These are phyloP conservation scores for Phylloscopus trochiloides DNA, from an alignment of 2,113 vertebrate genomes.

Conservation along the genomic window DNA sequence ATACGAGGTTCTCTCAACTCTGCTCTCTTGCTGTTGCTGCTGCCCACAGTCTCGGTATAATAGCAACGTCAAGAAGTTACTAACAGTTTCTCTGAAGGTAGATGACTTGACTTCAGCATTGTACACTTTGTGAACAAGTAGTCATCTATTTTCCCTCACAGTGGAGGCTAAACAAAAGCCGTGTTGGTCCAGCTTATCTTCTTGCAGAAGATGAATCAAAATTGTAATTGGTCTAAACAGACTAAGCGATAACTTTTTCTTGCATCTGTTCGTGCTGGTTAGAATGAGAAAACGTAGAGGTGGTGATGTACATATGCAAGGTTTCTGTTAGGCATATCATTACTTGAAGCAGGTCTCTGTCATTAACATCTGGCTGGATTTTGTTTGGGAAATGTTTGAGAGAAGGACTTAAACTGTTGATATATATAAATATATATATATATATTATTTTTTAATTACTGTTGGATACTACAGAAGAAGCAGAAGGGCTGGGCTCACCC, in stretches of 20 bases:
- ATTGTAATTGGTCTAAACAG: constrained; percentile 66
- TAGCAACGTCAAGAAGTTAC: constrained; percentile 71
- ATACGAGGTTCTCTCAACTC: constrained; percentile 63
- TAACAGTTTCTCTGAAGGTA: constrained; percentile 64
- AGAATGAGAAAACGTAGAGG: constrained; percentile 48
- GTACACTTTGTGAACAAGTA: constrained; percentile 53
- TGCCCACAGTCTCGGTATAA: constrained; percentile 68
- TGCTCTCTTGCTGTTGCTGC: constrained; percentile 76
- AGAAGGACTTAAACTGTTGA: constrained; percentile 65
- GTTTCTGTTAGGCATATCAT: constrained; percentile 68
- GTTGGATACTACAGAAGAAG: constrained; percentile 69
- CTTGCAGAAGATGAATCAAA: constrained; percentile 69
- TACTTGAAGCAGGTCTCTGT: constrained; percentile 67
- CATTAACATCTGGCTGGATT: constrained; percentile 65
- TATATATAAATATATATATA: constrained; percentile 50
- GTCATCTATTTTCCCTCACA: constrained; percentile 65
- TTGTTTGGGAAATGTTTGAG: constrained; percentile 56
- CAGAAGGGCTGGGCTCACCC: constrained; percentile 62
- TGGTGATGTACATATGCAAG: constrained; percentile 75
- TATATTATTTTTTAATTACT: constrained; percentile 67
- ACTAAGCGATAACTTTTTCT: constrained; percentile 43
- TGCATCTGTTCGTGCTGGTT: constrained; percentile 65
- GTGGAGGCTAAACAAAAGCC: constrained; percentile 62
- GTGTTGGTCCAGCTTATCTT: constrained; percentile 62
- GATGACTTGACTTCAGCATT: constrained; percentile 57